phyloP scores from a whole-genome alignment of 2,113 vertebrate species.

The Stomatorhinus ivindoensis region DNA sequence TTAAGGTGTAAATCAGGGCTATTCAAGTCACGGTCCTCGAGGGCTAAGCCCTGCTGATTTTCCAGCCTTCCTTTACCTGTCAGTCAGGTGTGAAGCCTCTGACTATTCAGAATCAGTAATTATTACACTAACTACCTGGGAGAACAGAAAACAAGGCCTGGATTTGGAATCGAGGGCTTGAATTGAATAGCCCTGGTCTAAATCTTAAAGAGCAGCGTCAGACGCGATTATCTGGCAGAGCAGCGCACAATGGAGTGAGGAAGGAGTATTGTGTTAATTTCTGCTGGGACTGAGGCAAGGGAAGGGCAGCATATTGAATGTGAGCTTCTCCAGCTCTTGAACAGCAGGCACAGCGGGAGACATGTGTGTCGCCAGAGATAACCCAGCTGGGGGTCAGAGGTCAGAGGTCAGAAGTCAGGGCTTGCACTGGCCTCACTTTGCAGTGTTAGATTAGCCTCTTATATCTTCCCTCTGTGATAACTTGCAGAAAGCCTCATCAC shows the following conservation, averaged over 20 bases:
- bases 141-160: no score
- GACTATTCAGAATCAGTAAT: no score
- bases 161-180: no score
- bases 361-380: slow-evolving; percentile 26
- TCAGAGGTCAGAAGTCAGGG: slow-evolving; percentile 14
- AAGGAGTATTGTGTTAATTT: slow-evolving; percentile 42
- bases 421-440: slow-evolving; percentile 15
- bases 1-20: slow-evolving; percentile 44
- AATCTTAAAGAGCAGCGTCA: slow-evolving; percentile 58
- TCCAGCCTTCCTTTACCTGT: no score
- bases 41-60: no score
- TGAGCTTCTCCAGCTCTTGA: slow-evolving; percentile 36
- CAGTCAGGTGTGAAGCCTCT: no score
- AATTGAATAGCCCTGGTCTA: slow-evolving; percentile 22
- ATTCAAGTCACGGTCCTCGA: no score
- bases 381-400: slow-evolving; percentile 28
- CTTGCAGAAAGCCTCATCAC: neutral
- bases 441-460: neutral
- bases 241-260: slow-evolving; percentile 15
- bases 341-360: slow-evolving; percentile 19
- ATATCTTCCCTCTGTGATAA: neutral
- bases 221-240: slow-evolving; percentile 45
- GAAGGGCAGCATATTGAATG: slow-evolving; percentile 31
- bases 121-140: no score
- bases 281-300: slow-evolving; percentile 46